Base-by-base conservation (phyloP, 2,888 invertebrate genomes). In the Ischnus inquisitorius region DNA sequence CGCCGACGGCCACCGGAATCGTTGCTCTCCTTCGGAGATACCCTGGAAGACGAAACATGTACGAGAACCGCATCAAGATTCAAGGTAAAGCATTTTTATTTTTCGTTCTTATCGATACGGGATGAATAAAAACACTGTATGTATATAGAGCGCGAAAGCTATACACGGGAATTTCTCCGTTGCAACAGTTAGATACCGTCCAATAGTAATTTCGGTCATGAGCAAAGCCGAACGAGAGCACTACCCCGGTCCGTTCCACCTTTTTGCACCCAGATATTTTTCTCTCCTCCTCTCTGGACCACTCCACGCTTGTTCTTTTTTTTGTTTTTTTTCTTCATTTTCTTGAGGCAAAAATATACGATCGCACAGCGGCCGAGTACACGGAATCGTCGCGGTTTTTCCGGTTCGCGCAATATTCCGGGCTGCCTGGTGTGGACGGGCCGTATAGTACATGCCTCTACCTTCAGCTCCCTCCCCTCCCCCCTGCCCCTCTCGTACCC, bases 21-120 rank as follows among this genome's bases (percentile, higher is more conserved):
- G 82, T 80, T 89, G 57, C 84, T 86, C 81, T 91, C 93, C 83
- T 92, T 91, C 60, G 95, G 95, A 10, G 94, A 94, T 83, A 95
- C 94, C 86, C 95, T 95, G 90, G 14, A 65, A 64, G 10, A 10
- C 3, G 67, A 22, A 12, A 54, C 0, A 22, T 3, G 3, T 1
- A 12, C 3, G 22, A 22, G 3, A 8, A 22, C 8, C 3, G 34
- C 6, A 34, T 34, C 5, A 34, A 34, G 34, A 34, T 34, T 34
- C 6, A 34, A 34, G 6, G 34, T 34, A 34, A 34, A 34, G 5
- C 10, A 48, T 48, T 12, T 48, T 48, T 48, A 4, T 48, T 48
- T 48, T n/a, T n/a, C n/a, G n/a, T n/a, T n/a, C n/a, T n/a, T n/a
- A n/a, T n/a, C n/a, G n/a, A n/a, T n/a, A n/a, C n/a, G n/a, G n/a